Conservation (phyloP, 2,888 invertebrate genomes). For the Diarsia mendica region DNA sequence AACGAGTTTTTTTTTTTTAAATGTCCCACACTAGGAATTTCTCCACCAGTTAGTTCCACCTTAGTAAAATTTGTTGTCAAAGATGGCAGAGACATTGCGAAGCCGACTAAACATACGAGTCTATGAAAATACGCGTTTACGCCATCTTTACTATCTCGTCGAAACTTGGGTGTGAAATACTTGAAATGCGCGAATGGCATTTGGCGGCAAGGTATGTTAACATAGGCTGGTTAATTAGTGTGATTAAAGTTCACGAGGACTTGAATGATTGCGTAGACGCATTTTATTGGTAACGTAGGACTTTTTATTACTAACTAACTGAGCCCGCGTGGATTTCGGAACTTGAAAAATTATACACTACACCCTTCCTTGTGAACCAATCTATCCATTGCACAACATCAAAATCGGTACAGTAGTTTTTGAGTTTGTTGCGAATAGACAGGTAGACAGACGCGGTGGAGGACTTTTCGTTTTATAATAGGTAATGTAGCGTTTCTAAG, state of each 20-base stretch:
- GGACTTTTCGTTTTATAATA: too few relatives aligned
- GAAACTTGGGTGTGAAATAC: neutral
- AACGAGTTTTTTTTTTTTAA: too few relatives aligned
- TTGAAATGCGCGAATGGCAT: neutral
- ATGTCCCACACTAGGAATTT: too few relatives aligned
- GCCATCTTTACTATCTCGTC: neutral
- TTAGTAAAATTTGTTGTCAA: neutral
- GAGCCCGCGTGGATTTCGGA: too few relatives aligned
- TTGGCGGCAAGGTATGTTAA: neutral
- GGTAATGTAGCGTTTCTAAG: too few relatives aligned
- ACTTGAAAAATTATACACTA: too few relatives aligned
- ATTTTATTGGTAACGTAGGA: neutral
- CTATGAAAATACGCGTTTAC: neutral
- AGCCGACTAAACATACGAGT: neutral
- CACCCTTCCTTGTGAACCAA: too few relatives aligned
- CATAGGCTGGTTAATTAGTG: neutral
- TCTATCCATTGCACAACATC: too few relatives aligned
- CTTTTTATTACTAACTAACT: neutral
- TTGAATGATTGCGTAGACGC: neutral
- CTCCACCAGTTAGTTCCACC: too few relatives aligned
- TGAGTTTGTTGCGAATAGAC: too few relatives aligned
- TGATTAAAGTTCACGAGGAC: neutral
- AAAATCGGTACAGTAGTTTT: too few relatives aligned
- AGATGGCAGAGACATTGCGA: neutral
- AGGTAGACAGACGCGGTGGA: too few relatives aligned